Conservation (phyloP, 1,140 invertebrate genomes). For the Chlorops oryzae region DNA sequence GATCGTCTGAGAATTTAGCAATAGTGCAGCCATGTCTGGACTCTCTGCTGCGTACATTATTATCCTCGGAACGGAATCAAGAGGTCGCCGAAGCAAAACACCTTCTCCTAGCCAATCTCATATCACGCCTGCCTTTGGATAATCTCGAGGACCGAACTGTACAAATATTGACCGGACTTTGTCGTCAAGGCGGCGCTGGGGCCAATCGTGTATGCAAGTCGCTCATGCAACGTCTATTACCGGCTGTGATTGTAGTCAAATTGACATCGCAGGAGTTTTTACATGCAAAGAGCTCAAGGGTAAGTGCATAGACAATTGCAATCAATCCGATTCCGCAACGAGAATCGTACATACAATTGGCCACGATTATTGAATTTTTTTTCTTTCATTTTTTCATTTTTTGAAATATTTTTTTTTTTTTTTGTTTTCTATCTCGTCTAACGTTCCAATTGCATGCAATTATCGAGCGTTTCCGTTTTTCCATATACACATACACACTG, state of each 20-base stretch:
- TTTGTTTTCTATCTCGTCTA: not conserved
- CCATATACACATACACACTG: not conserved
- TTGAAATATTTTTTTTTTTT: not conserved
- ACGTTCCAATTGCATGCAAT: not conserved
- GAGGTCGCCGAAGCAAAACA: conserved; percentile 43
- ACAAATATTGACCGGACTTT: conserved; percentile 53
- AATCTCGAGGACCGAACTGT: conserved; percentile 47
- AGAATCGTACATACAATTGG: not conserved
- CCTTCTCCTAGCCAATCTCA: conserved; percentile 39
- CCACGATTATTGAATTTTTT: not conserved
- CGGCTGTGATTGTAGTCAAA: conserved; percentile 58
- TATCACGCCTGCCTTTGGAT: conserved; percentile 42
- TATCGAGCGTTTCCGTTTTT: not conserved
- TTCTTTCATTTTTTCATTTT: not conserved
- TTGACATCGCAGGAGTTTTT: conserved; percentile 59
- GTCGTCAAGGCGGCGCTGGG: conserved; percentile 56
- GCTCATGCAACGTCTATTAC: conserved; percentile 60
- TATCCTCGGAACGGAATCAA: conserved; percentile 44
- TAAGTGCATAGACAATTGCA: conserved; percentile 20
- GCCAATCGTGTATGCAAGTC: conserved; percentile 56
- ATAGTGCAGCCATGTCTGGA: conserved; percentile 57
- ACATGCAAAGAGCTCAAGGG: conserved; percentile 59
- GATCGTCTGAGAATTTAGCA: conserved; percentile 50
- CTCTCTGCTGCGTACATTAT: conserved; percentile 57
- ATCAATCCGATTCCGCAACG: not conserved